Conservation (phyloP, 2,888 invertebrate genomes). For the Hypomecis punctinalis region DNA sequence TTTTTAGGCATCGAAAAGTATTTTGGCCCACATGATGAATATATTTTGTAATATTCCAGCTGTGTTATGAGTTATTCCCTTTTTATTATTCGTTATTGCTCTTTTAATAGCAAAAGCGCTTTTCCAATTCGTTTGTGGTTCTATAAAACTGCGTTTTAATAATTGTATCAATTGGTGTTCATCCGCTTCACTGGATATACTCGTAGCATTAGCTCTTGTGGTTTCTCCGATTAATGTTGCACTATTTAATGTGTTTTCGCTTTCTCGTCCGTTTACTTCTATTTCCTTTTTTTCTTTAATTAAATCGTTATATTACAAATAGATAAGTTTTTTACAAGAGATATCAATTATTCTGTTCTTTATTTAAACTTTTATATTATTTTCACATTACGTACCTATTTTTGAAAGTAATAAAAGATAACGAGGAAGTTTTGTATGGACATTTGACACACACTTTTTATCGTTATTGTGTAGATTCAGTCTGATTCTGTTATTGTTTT, state of each 20-base stretch:
- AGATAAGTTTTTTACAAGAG: background rate
- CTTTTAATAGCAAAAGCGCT: background rate
- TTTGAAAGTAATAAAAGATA: no score
- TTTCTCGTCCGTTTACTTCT: conserved; percentile 41
- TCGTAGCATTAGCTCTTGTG: conserved; percentile 32
- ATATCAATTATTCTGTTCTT: background rate
- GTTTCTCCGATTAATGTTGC: conserved; percentile 50
- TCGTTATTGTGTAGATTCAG: no score
- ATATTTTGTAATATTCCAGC: no score
- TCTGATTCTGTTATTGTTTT: no score
- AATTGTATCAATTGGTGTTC: conserved; percentile 42
- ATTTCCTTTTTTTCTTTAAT: background rate
- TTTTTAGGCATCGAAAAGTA: no score
- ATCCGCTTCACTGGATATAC: conserved; percentile 54
- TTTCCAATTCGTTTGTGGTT: background rate
- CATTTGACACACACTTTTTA: no score
- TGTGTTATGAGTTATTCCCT: background rate
- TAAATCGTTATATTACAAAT: background rate
- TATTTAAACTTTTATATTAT: no score
- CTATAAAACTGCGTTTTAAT: conserved; percentile 26
- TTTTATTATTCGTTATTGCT: conserved; percentile 6
- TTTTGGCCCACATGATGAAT: no score
- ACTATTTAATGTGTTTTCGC: conserved; percentile 49
- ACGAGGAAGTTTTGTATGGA: no score
- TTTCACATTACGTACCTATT: no score